phyloP scores from a whole-genome alignment of 2,888 invertebrate genomes.

The Pimpla rufipes region DNA sequence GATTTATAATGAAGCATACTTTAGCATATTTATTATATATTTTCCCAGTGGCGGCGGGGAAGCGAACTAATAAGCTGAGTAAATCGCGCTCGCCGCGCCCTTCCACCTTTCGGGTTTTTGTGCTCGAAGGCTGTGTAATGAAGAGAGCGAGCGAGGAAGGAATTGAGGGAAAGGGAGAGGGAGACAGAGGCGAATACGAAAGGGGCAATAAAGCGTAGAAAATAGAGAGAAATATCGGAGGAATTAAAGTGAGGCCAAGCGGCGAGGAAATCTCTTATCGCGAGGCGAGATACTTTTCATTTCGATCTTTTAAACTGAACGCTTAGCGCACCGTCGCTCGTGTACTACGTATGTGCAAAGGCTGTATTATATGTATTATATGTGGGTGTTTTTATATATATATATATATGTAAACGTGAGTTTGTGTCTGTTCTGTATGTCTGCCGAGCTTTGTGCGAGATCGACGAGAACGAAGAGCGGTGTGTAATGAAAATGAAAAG shows the following conservation, averaged over 20 bases:
- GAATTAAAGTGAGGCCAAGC: background rate
- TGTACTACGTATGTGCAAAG: background rate
- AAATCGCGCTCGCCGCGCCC: constrained; percentile 29
- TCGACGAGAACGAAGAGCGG: constrained; percentile 28
- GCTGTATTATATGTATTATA: too few species aligned
- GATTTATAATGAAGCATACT: constrained; percentile 65
- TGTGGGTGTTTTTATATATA: too few species aligned
- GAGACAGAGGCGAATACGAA: constrained; percentile 17
- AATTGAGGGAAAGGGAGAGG: background rate
- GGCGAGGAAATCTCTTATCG: constrained; percentile 34
- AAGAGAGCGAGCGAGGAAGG: constrained; percentile 29
- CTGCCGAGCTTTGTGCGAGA: constrained; percentile 38
- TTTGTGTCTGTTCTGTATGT: background rate
- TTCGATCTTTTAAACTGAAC: constrained; percentile 48
- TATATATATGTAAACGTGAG: too few species aligned
- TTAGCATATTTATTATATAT: constrained; percentile 61
- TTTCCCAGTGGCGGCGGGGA: constrained; percentile 38
- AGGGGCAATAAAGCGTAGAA: constrained; percentile 39
- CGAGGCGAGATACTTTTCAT: constrained; percentile 48
- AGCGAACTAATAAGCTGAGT: constrained; percentile 63
- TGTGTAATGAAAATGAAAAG: constrained; percentile 58
- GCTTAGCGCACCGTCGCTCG: constrained; percentile 18
- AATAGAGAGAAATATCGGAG: constrained; percentile 44
- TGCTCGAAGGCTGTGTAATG: constrained; percentile 43
- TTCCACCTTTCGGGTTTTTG: background rate